A percentile compares a stretch with the other conserved stretches of the same genome.
Conservation (phyloP, 2,797 vertebrate species). For the Danio choprae region DNA sequence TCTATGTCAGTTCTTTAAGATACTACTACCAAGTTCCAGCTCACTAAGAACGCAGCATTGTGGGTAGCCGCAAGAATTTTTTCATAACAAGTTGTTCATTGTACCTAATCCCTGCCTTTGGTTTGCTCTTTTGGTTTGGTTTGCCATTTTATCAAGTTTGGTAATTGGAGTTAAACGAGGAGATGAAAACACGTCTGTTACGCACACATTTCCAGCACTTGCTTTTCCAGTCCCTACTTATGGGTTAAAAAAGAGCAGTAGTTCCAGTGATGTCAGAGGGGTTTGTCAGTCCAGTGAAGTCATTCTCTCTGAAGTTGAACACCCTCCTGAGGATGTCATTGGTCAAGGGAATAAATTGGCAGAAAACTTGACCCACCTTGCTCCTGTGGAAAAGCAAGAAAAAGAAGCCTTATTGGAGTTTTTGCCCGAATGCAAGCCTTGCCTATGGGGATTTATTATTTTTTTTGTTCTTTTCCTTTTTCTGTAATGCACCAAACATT, state of each 20-base stretch:
- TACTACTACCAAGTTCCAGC: slow-evolving; percentile 90
- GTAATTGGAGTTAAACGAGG: slow-evolving; percentile 83
- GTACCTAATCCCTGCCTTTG: slow-evolving; percentile 93
- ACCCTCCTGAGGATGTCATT: slow-evolving; percentile 97
- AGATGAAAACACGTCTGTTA: slow-evolving; percentile 81
- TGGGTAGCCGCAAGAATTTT: slow-evolving; percentile 96
- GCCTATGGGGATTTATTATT: slow-evolving; percentile 66
- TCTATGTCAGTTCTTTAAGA: slow-evolving; percentile 99
- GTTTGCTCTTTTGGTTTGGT: slow-evolving; percentile 74
- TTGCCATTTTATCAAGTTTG: slow-evolving; percentile 82
- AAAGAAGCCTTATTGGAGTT: slow-evolving; percentile 92
- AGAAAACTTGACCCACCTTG: slow-evolving; percentile 93
- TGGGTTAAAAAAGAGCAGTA: slow-evolving; percentile 87
- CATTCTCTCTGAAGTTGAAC: slow-evolving; percentile 92
- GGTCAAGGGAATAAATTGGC: slow-evolving; percentile 97
- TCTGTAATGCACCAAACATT: slow-evolving; percentile 49
- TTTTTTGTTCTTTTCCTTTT: slow-evolving; percentile 39
- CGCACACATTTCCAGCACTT: slow-evolving; percentile 89
- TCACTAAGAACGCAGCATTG: slow-evolving; percentile 98
- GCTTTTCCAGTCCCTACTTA: slow-evolving; percentile 82
- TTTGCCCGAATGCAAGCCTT: slow-evolving; percentile 85
- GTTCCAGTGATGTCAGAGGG: slow-evolving; percentile 89
- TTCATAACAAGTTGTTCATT: slow-evolving; percentile 80
- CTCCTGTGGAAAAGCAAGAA: slow-evolving; percentile 94
- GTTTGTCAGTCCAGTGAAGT: slow-evolving; percentile 90